Conservation (phyloP, 1,140 invertebrate species). For the Dreissena polymorpha region DNA sequence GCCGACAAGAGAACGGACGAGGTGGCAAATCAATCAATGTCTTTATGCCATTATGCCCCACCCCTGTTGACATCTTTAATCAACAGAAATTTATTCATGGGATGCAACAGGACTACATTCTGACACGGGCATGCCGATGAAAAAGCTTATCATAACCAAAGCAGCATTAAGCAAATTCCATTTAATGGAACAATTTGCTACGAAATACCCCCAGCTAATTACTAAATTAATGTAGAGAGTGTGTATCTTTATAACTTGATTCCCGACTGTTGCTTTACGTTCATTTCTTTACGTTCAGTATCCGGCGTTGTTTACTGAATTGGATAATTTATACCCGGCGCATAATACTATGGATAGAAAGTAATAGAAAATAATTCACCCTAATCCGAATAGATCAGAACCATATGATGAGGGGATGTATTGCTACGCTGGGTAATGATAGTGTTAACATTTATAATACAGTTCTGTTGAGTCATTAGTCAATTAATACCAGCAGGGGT, state of each 20-base stretch:
- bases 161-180: not conserved
- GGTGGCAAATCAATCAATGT: too few relatives aligned
- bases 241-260: slow-evolving; percentile 11
- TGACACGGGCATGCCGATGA: not conserved
- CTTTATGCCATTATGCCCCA: too few relatives aligned
- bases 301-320: not conserved
- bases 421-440: slow-evolving; percentile 42
- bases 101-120: not conserved
- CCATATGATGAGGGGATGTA: slow-evolving; percentile 43
- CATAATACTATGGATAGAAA: slow-evolving; percentile 40
- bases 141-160: not conserved
- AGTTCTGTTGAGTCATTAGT: slow-evolving; percentile 40
- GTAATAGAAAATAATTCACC: slow-evolving; percentile 39
- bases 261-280: too few relatives aligned
- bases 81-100: too few relatives aligned
- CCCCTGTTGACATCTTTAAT: too few relatives aligned
- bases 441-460: slow-evolving; percentile 49
- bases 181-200: slow-evolving; percentile 4
- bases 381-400: slow-evolving; percentile 38
- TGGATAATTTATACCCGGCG: slow-evolving; percentile 34
- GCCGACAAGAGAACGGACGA: too few relatives aligned
- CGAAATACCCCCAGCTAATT: slow-evolving; percentile 30
- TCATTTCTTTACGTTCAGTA: too few relatives aligned
- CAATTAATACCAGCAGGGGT: slow-evolving; percentile 52
- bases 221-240: slow-evolving; percentile 46